A percentile compares a stretch with the other conserved stretches of the same genome.
Conservation (phyloP, 30 jellyfish, hydroid and myxozoan species). For the Phacellophora camtschatica region DNA sequence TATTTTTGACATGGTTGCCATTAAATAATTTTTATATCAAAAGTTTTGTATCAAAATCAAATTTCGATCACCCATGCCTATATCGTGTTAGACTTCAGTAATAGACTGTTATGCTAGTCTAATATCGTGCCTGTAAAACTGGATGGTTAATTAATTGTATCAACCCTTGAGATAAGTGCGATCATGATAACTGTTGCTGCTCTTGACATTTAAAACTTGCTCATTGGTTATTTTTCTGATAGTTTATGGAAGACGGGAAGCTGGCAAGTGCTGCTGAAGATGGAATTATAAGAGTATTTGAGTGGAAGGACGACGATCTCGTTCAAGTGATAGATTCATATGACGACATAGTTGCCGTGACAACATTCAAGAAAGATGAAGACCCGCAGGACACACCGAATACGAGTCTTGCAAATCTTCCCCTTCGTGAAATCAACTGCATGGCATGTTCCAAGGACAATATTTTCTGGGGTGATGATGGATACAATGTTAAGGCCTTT, state of each 20-base stretch:
- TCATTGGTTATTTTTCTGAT: too few relatives aligned
- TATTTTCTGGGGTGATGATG: slow-evolving; percentile 93
- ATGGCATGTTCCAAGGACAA: slow-evolving; percentile 43
- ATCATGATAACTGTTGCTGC: too few relatives aligned
- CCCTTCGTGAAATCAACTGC: slow-evolving; percentile 81
- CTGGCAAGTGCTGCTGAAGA: slow-evolving; percentile 83
- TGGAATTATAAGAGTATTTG: slow-evolving; percentile 69
- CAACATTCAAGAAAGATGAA: slow-evolving; percentile 5
- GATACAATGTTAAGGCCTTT: slow-evolving; percentile 78
- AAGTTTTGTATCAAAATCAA: too few relatives aligned
- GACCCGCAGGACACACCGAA: slow-evolving; percentile 39
- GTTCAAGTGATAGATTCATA: slow-evolving; percentile 16
- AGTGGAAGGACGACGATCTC: slow-evolving; percentile 16
- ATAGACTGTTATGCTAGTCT: too few relatives aligned
- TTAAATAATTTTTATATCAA: too few relatives aligned
- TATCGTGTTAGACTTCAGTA: too few relatives aligned
- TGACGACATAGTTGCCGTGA: slow-evolving; percentile 25
- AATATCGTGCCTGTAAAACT: too few relatives aligned
- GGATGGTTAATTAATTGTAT: too few relatives aligned
- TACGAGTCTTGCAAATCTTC: slow-evolving; percentile 19
- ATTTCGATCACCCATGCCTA: too few relatives aligned
- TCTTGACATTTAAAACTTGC: too few relatives aligned
- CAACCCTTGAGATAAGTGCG: too few relatives aligned
- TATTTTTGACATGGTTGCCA: too few relatives aligned
- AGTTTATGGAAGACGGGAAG: slow-evolving; percentile 70